phyloP scores from a whole-genome alignment of 2,113 vertebrate genomes.

The Coreoperca whiteheadi region DNA sequence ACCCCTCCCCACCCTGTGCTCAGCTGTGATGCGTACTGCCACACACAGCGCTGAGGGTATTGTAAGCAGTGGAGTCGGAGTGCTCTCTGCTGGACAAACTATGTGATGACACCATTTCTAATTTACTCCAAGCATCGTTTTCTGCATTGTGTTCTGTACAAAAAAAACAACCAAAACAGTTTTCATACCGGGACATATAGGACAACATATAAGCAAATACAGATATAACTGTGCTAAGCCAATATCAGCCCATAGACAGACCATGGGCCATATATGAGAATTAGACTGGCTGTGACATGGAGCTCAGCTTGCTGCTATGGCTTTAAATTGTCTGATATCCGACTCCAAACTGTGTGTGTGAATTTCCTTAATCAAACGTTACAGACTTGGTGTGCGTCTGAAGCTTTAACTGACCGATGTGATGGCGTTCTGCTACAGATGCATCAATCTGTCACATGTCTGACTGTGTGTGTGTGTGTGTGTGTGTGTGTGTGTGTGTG shows the following conservation, averaged over 20 bases:
- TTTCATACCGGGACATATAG: too few species aligned
- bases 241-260: background rate
- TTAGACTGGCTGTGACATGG: background rate
- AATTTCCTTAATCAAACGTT: constrained; percentile 9
- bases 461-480: background rate
- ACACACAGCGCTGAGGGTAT: background rate
- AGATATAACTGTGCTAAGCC: too few species aligned
- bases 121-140: too few species aligned
- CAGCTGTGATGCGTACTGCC: background rate
- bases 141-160: too few species aligned
- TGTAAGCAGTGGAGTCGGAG: background rate
- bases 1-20: background rate
- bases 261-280: background rate
- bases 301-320: background rate
- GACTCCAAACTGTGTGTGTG: constrained; percentile 15
- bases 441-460: constrained; percentile 36
- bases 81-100: too few species aligned
- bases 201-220: too few species aligned
- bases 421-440: constrained; percentile 3
- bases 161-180: too few species aligned
- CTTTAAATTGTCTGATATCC: background rate
- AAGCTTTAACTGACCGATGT: constrained; percentile 29
- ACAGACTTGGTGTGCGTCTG: background rate
- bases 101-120: too few species aligned
- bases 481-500: background rate